Percentiles rank a stretch among this genome's conserved stretches.
These are phyloP conservation scores for Cotesia typhae DNA, from an alignment of 1,140 invertebrate species.

Conservation along the genomic window DNA sequence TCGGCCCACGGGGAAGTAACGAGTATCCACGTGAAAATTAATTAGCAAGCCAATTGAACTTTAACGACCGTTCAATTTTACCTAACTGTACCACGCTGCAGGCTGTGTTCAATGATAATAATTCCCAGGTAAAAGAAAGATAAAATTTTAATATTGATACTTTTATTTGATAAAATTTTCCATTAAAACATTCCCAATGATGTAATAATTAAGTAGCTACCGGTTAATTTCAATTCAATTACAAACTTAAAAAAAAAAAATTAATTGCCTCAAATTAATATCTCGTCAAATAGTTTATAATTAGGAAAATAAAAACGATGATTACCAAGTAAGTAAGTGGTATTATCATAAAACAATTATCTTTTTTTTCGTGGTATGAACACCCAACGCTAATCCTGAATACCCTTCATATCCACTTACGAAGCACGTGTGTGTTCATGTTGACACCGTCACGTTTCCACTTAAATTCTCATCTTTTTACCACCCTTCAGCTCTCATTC, in stretches of 20 bases:
- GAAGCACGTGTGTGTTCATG: slow-evolving; percentile 2
- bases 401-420: not conserved
- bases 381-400: not conserved
- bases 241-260: no score
- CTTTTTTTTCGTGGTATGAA: not conserved
- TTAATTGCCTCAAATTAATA: no score
- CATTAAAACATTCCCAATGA: not conserved
- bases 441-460: slow-evolving; percentile 1
- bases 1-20: slow-evolving; percentile 37
- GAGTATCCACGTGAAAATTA: slow-evolving; percentile 53
- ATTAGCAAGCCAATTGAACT: slow-evolving; percentile 61
- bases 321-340: no score
- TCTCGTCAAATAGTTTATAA: no score
- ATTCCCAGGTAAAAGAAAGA: slow-evolving; percentile 36
- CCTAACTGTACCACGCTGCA: slow-evolving; percentile 28
- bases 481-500: not conserved
- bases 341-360: slow-evolving; percentile 5
- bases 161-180: not conserved
- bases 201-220: no score
- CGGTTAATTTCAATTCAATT: no score
- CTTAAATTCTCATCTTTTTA: not conserved
- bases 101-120: slow-evolving; percentile 55
- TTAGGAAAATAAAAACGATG: no score
- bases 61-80: slow-evolving; percentile 52
- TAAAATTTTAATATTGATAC: slow-evolving; percentile 9